Percentiles rank a stretch among this genome's conserved stretches.
Conservation (phyloP, 92 coral and sea anemone genomes). For the Epizoanthus scotinus region DNA sequence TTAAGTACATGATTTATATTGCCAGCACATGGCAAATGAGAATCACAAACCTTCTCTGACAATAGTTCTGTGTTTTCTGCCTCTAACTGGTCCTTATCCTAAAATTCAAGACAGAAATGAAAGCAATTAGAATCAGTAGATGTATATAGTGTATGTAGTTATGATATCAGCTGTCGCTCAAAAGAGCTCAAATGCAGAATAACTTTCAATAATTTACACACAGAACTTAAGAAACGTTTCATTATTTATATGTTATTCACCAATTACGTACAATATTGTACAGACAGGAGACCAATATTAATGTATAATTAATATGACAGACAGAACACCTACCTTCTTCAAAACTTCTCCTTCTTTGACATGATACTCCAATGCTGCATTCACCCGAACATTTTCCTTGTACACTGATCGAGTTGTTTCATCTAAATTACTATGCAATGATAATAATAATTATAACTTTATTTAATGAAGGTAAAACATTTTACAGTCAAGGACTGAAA, state of each 20-base stretch:
- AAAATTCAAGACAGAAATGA: neutral
- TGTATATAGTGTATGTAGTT: neutral
- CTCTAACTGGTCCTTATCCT: constrained; percentile 79
- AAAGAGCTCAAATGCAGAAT: neutral
- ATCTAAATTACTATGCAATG: constrained; percentile 74
- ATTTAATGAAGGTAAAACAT: too few species aligned
- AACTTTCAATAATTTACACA: neutral
- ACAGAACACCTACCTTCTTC: constrained; percentile 71
- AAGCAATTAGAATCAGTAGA: neutral
- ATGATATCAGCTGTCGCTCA: neutral
- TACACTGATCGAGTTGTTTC: constrained; percentile 97
- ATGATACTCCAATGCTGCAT: constrained; percentile 96
- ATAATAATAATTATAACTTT: too few species aligned
- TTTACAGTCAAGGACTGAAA: too few species aligned
- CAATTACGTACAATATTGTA: neutral
- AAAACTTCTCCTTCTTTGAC: constrained; percentile 80
- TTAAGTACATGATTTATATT: too few species aligned
- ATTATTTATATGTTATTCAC: too few species aligned
- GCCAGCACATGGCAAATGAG: neutral
- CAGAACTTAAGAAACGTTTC: too few species aligned
- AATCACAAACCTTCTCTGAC: constrained; percentile 77
- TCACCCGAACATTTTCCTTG: constrained; percentile 91
- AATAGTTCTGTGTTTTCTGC: constrained; percentile 59
- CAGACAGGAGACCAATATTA: too few species aligned
- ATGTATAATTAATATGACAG: too few species aligned